These are phyloP conservation scores for Automeris io DNA, from an alignment of 2,888 invertebrate species.

Conservation along the genomic window DNA sequence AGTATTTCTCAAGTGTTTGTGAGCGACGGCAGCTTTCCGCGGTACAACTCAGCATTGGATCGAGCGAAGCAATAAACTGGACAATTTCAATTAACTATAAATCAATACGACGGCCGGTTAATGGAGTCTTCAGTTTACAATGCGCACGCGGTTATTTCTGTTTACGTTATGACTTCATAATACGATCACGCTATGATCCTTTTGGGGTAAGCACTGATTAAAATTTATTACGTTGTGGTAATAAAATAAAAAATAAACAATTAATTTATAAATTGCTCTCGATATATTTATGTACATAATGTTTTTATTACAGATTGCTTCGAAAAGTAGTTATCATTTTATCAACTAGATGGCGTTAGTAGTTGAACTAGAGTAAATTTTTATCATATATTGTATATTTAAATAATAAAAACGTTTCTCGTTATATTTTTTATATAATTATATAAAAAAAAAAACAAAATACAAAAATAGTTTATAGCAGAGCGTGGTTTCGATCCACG, in stretches of 20 bases:
- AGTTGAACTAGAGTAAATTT: background rate
- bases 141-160: background rate
- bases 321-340: background rate
- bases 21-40: constrained; percentile 27
- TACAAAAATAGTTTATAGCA: constrained; percentile 69
- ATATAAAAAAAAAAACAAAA: constrained; percentile 12
- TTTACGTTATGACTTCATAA: background rate
- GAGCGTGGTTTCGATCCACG: constrained; percentile 93
- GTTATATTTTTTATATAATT: constrained; percentile 3
- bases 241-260: too few relatives aligned
- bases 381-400: background rate
- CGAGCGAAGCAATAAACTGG: constrained; percentile 62
- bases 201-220: too few relatives aligned
- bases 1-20: too few relatives aligned
- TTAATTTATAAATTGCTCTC: too few relatives aligned
- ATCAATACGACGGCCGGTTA: constrained; percentile 57
- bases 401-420: background rate
- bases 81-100: constrained; percentile 74
- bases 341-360: background rate
- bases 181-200: too few relatives aligned
- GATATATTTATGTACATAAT: too few relatives aligned
- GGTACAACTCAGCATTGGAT: constrained; percentile 45
- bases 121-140: constrained; percentile 35
- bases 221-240: too few relatives aligned
- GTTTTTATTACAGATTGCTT: too few relatives aligned